Evolutionary conservation across 2,888 invertebrate genomes (phyloP), one percentile per base, ranked within the genome.

Genomic region (Abrostola tripartita): DNA sequence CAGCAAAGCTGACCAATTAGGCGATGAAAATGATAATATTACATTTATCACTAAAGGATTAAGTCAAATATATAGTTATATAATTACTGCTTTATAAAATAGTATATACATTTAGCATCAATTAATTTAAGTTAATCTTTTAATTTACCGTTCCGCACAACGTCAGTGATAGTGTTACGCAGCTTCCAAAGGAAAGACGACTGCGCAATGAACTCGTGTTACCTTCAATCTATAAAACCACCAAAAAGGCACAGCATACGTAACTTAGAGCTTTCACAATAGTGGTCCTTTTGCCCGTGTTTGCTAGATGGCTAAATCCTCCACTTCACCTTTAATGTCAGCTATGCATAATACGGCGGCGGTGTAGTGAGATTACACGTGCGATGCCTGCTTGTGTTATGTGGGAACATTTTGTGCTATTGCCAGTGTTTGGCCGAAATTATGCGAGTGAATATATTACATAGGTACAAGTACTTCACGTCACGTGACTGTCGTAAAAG

Each of bases 251-350:
- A 2, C 1, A 24, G 24, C 1, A 2, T 24, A 24, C n/a, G n/a
- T n/a, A n/a, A 14, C 4, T 9, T 14, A 6, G 11, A 11, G 5
- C 10, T 0, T 36, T 11, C 10, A 10, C 10, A 0, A 6, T 35
- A 11, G 10, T 51, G 5, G 44, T 37, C 8, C 75, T 72, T 72
- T 76, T 72, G 65, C 11, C 6, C 5, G 9, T 7, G 4, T 6
- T 12, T 12, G 10, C 12, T 24, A 9, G 9, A 8, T 56, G 51
- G n/a, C 5, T 37, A 37, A 44, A 50, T n/a, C 58, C 52, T 64
- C 51, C 47, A 52, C 60, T 69, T 63, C 56, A 71, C 74, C 71
- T 75, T 59, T 65, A 65, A 71, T 58, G 65, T 61, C 60, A 75
- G 76, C 54, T 55, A 50, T 71, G 71, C 57, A 75, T 65, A 58